phyloP scores from a whole-genome alignment of 2,888 invertebrate genomes.

The Steinernema hermaphroditum region DNA sequence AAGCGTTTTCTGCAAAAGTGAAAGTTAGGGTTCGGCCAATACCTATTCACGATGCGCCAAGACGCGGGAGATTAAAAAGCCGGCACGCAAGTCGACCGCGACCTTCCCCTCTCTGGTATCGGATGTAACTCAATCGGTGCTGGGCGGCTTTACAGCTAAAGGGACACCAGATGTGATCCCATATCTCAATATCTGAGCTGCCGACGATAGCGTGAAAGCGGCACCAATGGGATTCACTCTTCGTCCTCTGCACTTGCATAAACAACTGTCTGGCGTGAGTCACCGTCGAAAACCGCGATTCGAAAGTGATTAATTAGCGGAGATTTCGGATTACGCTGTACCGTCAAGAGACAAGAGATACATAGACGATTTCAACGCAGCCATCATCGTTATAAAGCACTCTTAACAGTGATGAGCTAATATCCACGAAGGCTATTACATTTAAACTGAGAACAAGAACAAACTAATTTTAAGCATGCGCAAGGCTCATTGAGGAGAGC shows the following conservation, averaged over 20 bases:
- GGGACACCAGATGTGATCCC: conserved; percentile 17
- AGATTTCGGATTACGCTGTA: too few relatives aligned
- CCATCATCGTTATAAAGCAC: too few relatives aligned
- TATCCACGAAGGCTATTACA: too few relatives aligned
- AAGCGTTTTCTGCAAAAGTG: not conserved
- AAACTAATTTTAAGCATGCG: too few relatives aligned
- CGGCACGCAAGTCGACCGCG: not conserved
- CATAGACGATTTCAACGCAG: too few relatives aligned
- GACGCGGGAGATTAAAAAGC: not conserved
- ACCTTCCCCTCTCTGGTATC: conserved; percentile 18
- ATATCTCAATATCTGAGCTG: not conserved
- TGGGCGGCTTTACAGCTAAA: conserved; percentile 22
- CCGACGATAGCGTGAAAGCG: not conserved
- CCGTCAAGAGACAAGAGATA: too few relatives aligned
- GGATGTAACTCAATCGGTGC: not conserved
- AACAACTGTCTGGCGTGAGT: conserved; percentile 13
- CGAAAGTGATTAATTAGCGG: not conserved
- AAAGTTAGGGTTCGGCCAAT: not conserved
- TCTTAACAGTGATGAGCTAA: too few relatives aligned
- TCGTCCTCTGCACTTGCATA: not conserved
- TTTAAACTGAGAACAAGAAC: too few relatives aligned
- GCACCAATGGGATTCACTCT: not conserved
- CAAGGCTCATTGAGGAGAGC: not conserved
- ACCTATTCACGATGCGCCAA: not conserved
- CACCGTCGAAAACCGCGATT: not conserved